Base-by-base conservation (phyloP, 2,113 vertebrate species). In the Rhea americana region DNA sequence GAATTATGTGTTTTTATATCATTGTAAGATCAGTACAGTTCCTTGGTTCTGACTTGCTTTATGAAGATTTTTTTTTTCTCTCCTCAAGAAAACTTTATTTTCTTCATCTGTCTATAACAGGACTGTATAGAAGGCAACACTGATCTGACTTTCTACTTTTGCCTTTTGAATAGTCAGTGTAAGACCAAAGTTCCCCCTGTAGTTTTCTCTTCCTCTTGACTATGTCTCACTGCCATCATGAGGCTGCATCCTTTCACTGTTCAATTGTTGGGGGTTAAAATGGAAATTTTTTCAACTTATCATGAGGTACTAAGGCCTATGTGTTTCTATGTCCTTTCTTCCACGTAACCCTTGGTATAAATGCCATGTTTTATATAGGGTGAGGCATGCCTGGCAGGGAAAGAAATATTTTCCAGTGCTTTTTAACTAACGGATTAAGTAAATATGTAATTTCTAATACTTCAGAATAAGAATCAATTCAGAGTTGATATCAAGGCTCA, bases 301-400 rank as follows among this genome's bases (percentile, higher is more conserved):
- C 21, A 35, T 56, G 18, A 35, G 4, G 2, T 59, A 50, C n/a
- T 63, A 13, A 59, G 18, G 10, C 7, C 5, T 59, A 3, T 15
- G 7, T 43, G 3, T 1, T 32, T 83, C 79, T 28, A 1, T 59
- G 72, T 87, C 65, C 17, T 58, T 74, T 62, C 22, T 73, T 83
- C 22, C 24, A 30, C 3, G 3, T 20, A 37, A 61, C 4, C 8
- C 11, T 39, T 59, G 32, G 30, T 3, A 26, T 2, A 24, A 74
- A 88, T 0, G 2, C 2, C 0, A 0, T 13, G 11, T 78, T 61
- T 35, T 77, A 5, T 50, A 7, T 13, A 48, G 24, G 7, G 59
- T 21, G 20, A 62, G 11, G 30, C 32, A 35, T 14, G 11, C 35
- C 22, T n/a, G 1, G 1, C 6, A 65, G 50, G 32, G 48, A 48